Base-by-base conservation (phyloP, 2,797 vertebrate species). In the Phrynocephalus vlangalii region DNA sequence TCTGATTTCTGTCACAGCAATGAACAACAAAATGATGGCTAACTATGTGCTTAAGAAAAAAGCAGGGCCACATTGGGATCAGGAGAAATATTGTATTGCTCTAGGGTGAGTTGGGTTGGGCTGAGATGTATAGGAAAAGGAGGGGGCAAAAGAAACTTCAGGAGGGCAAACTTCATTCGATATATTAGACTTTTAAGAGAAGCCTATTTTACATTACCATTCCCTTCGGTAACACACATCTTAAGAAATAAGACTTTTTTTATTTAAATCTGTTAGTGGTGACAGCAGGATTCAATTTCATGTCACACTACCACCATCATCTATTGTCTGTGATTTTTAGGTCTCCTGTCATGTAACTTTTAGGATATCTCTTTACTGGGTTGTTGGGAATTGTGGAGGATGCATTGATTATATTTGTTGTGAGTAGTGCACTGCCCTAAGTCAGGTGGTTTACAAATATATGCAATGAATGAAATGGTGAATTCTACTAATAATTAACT, bases 1-100 rank as follows among this genome's bases (percentile, higher is more conserved):
- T 38, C 6, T 48, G 28, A 0, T 0, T 1, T 3, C 52, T 0
- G 0, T 11, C 20, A 48, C 28, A 15, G 28, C 84, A 16, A 6
- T 26, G 26, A 72, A 20, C 26, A 24, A 1, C 26, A 9, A 63
- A 44, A 18, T 68, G 1, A 1, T 63, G 44, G 8, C 20, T 8
- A 56, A 67, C 5, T 4, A 71, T 83, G 48, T 77, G 11, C 48
- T 28, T 44, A 82, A 60, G 26, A 70, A 8, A 48, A 76, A 26
- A 24, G 1, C 9, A n/a, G 1, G 52, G 22, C 38, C 68, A 3
- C 28, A 16, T 2, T 15, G 0, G 13, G 5, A 72, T 22, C 22
- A 56, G 22, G 22, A 15, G 7, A 22, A 68, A 67, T 9, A 5
- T 10, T 79, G 4, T 2, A 11, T 13, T 63, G 60, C 15, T 5